These are phyloP conservation scores for Ceriagrion tenellum DNA, from an alignment of 2,888 invertebrate species.

Conservation along the genomic window DNA sequence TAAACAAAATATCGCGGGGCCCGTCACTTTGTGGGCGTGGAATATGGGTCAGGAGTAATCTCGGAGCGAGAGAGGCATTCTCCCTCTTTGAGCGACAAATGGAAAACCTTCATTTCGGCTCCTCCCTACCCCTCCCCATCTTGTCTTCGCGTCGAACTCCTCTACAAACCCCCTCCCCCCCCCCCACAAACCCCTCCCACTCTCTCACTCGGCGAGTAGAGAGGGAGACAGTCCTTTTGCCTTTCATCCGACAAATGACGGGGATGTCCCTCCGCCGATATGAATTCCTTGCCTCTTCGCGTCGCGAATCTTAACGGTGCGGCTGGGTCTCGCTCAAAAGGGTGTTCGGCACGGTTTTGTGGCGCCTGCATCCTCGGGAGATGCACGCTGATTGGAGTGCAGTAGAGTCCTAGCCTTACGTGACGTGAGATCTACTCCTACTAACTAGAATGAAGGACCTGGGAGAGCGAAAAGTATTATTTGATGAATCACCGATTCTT, in stretches of 20 bases:
- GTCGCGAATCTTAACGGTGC: neutral
- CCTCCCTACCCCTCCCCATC: neutral
- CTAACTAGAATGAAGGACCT: too few species aligned
- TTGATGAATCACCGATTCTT: too few species aligned
- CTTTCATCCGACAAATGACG: conserved; percentile 25
- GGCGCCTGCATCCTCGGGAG: neutral
- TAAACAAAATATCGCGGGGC: neutral
- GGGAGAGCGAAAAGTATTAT: too few species aligned
- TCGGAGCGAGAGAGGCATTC: neutral
- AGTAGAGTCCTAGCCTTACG: neutral
- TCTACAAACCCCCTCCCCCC: too few species aligned
- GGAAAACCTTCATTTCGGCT: conserved; percentile 16
- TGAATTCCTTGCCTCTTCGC: neutral
- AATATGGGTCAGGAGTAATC: conserved; percentile 27
- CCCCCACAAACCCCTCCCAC: too few species aligned
- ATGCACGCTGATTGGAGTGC: neutral
- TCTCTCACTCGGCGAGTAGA: too few species aligned
- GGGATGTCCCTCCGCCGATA: neutral
- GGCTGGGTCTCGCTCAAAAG: neutral
- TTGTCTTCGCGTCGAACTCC: too few species aligned
- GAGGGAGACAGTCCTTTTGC: neutral
- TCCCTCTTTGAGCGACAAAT: conserved; percentile 7
- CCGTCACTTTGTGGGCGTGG: neutral
- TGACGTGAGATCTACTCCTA: neutral
- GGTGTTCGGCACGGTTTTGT: neutral